Conservation (phyloP, 1,140 invertebrate species). For the Maconellicoccus hirsutus region DNA sequence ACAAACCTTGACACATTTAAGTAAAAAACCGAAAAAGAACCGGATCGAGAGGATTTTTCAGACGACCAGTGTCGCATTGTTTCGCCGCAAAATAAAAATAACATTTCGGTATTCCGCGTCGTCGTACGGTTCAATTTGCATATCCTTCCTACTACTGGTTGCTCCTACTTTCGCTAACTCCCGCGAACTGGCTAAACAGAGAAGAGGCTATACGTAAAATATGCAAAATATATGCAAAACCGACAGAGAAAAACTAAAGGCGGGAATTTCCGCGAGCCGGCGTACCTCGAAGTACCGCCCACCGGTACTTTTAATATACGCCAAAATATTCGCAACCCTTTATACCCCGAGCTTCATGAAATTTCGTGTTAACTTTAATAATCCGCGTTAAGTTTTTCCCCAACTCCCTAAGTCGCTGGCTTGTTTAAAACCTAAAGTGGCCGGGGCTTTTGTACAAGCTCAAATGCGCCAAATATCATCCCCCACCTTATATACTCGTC, state of each 20-base stretch:
- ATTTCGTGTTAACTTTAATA: not conserved
- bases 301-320: not conserved
- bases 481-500: not conserved
- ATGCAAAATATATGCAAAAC: slow-evolving; percentile 9
- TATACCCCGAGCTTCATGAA: not conserved
- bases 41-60: too few relatives aligned
- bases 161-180: not conserved
- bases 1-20: too few relatives aligned
- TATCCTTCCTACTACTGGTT: slow-evolving; percentile 7
- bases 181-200: not conserved
- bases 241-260: slow-evolving; percentile 7
- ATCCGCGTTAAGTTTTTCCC: not conserved
- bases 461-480: not conserved
- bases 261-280: slow-evolving; percentile 1
- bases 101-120: too few relatives aligned
- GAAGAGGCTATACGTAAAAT: not conserved
- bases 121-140: not conserved
- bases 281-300: not conserved
- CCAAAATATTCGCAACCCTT: not conserved
- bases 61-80: too few relatives aligned
- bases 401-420: too few relatives aligned
- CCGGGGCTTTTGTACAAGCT: too few relatives aligned
- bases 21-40: too few relatives aligned
- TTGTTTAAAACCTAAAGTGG: too few relatives aligned
- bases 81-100: too few relatives aligned